Conservation (phyloP, 2,113 vertebrate species). For the Elaphurus davidianus region DNA sequence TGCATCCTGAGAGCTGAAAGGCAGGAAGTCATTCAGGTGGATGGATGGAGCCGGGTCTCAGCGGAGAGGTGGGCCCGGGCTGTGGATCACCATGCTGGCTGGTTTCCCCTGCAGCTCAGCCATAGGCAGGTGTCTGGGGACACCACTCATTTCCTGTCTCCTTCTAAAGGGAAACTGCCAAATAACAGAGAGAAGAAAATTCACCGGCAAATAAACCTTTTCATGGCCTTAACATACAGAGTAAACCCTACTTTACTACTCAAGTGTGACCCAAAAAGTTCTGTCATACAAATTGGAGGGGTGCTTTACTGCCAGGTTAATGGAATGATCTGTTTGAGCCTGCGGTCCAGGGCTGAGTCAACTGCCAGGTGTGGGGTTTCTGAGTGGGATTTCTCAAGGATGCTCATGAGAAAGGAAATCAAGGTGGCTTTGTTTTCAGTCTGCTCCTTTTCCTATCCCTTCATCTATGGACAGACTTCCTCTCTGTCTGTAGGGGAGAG, state of each 20-base stretch:
- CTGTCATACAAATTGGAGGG: neutral
- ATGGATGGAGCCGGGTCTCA: neutral
- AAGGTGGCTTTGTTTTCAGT: neutral
- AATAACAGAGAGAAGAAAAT: neutral
- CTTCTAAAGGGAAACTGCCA: neutral
- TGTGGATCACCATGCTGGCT: too few species aligned
- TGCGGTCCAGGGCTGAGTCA: neutral
- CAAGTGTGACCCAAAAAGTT: neutral
- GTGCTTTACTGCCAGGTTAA: neutral
- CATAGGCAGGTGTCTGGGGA: neutral
- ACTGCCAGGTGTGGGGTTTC: accelerated
- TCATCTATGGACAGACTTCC: neutral
- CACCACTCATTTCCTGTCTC: neutral
- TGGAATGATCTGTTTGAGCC: neutral
- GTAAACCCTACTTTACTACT: neutral
- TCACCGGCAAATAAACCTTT: neutral
- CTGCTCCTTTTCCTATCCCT: neutral
- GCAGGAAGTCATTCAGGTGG: too few species aligned
- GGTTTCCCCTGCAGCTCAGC: neutral
- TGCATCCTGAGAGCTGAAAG: neutral
- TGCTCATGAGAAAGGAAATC: neutral
- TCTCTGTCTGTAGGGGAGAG: neutral
- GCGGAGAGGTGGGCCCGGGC: neutral
- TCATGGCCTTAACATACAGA: neutral
- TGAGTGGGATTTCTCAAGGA: neutral